A percentile compares a stretch with the other conserved stretches of the same genome.
Conservation (phyloP, 2,888 invertebrate genomes). For the Epinotia ramella region DNA sequence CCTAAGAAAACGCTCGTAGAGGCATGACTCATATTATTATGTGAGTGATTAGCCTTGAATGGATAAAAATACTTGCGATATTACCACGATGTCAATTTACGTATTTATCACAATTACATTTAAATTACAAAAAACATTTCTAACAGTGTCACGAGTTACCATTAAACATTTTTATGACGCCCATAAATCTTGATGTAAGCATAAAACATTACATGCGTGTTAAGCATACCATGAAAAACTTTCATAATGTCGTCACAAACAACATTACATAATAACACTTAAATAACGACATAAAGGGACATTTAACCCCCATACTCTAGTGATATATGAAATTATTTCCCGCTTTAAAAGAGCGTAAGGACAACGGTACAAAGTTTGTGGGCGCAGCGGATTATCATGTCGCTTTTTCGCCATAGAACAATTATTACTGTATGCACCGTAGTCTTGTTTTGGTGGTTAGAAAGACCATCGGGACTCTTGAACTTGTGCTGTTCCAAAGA, state of each 20-base stretch:
- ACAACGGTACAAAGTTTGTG: neutral
- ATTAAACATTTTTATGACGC: constrained; percentile 3
- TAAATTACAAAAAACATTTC: neutral
- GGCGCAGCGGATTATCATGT: neutral
- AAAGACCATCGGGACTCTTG: no score
- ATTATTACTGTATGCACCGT: no score
- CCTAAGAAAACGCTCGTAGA: no score
- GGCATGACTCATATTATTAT: no score
- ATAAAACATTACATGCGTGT: constrained; percentile 20
- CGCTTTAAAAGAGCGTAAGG: neutral
- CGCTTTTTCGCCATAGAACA: neutral
- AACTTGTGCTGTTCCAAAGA: no score
- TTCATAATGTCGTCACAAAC: constrained; percentile 22
- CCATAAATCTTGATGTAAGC: constrained; percentile 12
- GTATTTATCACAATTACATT: neutral
- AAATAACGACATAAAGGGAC: constrained; percentile 28
- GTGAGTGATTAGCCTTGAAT: no score
- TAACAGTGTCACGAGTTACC: neutral
- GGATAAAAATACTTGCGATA: no score
- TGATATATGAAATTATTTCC: constrained; percentile 11
- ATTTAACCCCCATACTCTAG: constrained; percentile 11
- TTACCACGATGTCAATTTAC: no score
- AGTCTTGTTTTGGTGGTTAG: no score
- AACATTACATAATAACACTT: constrained; percentile 30
- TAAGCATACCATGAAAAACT: constrained; percentile 15